A percentile compares a stretch with the other conserved stretches of the same genome.
Evolutionary conservation across 2,888 invertebrate species (phyloP).

Genomic region (Ochropleura leucogaster): DNA sequence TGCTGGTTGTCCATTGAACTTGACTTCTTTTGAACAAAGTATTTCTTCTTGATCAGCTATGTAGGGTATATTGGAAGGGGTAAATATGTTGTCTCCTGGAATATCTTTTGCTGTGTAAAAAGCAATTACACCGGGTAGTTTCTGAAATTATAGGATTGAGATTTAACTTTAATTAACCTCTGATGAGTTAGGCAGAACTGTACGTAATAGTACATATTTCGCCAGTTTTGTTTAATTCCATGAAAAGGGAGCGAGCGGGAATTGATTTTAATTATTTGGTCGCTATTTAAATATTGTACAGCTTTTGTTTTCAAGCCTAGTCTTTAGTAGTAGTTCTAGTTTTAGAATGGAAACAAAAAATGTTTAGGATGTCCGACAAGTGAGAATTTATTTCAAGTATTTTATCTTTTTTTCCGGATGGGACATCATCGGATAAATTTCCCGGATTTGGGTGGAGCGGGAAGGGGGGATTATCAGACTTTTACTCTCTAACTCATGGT

Average conservation of each 20-base stretch:
- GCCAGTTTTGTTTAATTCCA: too few species aligned
- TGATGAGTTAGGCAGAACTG: too few species aligned
- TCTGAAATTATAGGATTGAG: slow-evolving; percentile 76
- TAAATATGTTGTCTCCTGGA: slow-evolving; percentile 91
- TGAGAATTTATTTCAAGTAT: background rate
- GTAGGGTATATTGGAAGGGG: slow-evolving; percentile 68
- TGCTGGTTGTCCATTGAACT: slow-evolving; percentile 78
- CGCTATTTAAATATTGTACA: background rate
- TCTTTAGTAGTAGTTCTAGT: too few species aligned
- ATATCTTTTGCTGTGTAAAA: slow-evolving; percentile 92
- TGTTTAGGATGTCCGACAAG: background rate
- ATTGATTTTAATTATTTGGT: too few species aligned
- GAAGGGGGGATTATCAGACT: too few species aligned
- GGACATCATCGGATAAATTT: too few species aligned
- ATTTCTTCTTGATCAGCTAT: slow-evolving; percentile 77
- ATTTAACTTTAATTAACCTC: too few species aligned
- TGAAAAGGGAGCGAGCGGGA: too few species aligned
- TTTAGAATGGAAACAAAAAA: background rate
- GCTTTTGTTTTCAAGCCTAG: background rate
- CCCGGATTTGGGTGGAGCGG: too few species aligned
- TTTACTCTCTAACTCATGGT: too few species aligned
- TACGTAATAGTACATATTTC: too few species aligned
- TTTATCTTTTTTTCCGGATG: background rate
- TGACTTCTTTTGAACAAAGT: slow-evolving; percentile 81
- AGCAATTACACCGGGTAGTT: slow-evolving; percentile 91